Evolutionary conservation across 37 sponge, comb jelly and placozoan genomes (phyloP).

Genomic region (Halisarca cf. caerulea): DNA sequence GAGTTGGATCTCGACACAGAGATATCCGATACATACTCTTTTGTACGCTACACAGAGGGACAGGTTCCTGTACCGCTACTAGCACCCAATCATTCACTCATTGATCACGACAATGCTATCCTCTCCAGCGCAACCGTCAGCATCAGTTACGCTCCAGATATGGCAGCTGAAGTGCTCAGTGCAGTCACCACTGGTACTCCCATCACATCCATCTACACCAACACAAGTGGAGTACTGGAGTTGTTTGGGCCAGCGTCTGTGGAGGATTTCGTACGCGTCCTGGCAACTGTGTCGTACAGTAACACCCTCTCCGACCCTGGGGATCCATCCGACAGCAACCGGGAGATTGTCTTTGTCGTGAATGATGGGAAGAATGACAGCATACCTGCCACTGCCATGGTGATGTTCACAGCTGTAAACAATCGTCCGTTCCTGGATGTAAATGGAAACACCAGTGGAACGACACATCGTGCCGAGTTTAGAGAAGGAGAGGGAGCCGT

Average conservation of each 20-base stretch:
- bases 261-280: constrained; percentile 57
- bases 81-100: constrained; percentile 43
- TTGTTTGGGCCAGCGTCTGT: constrained; percentile 75
- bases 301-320: constrained; percentile 69
- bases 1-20: constrained; percentile 73
- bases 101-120: constrained; percentile 65
- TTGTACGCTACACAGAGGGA: constrained; percentile 64
- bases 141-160: constrained; percentile 59
- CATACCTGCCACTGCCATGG: constrained; percentile 55
- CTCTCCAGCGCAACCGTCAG: constrained; percentile 46
- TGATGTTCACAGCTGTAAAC: constrained; percentile 73
- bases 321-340: constrained; percentile 44
- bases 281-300: constrained; percentile 70
- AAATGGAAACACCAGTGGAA: constrained; percentile 68
- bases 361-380: constrained; percentile 73
- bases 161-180: constrained; percentile 59
- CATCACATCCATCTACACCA: constrained; percentile 24
- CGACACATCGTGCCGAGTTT: constrained; percentile 40
- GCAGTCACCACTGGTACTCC: constrained; percentile 41
- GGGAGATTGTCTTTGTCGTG: constrained; percentile 67
- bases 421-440: constrained; percentile 82
- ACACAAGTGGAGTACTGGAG: constrained; percentile 37
- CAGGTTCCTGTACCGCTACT: constrained; percentile 45
- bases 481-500: constrained; percentile 79
- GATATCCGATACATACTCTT: constrained; percentile 39